Conservation (phyloP, 1,140 invertebrate genomes). For the Stegodyphus dumicola region DNA sequence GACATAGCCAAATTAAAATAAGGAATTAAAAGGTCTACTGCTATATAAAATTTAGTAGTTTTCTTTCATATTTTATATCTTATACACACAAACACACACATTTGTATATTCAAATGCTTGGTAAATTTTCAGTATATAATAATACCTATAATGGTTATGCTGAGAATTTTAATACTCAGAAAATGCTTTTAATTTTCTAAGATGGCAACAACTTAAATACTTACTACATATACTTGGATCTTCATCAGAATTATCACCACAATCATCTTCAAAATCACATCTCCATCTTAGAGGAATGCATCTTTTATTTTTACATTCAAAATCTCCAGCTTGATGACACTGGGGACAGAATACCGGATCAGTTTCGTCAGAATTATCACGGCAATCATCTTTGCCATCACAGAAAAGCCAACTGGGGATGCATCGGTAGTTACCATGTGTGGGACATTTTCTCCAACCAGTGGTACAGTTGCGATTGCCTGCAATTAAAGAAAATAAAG, state of each 20-base stretch:
- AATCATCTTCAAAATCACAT: conserved; percentile 96
- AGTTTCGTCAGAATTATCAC: conserved; percentile 89
- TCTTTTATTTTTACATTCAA: conserved; percentile 89
- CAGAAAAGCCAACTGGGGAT: conserved; percentile 96
- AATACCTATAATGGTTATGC: no score
- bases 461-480: conserved; percentile 87
- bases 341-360: conserved; percentile 77
- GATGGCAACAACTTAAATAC: not conserved
- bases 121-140: no score
- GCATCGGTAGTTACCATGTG: conserved; percentile 88
- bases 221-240: conserved; percentile 77
- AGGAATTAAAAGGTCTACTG: no score
- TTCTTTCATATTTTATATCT: no score
- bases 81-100: no score
- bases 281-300: conserved; percentile 94
- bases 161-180: no score
- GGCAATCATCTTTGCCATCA: conserved; percentile 84
- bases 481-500: not conserved
- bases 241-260: conserved; percentile 93
- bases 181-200: no score
- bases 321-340: conserved; percentile 89
- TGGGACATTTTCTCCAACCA: conserved; percentile 91
- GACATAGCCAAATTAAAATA: no score
- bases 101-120: no score
- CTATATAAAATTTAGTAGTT: no score